A percentile compares a stretch with the other conserved stretches of the same genome.
These are phyloP conservation scores for silkworm (Bombyx mori) DNA, from an alignment of 1,140 invertebrate species.

Conservation along the genomic window DNA sequence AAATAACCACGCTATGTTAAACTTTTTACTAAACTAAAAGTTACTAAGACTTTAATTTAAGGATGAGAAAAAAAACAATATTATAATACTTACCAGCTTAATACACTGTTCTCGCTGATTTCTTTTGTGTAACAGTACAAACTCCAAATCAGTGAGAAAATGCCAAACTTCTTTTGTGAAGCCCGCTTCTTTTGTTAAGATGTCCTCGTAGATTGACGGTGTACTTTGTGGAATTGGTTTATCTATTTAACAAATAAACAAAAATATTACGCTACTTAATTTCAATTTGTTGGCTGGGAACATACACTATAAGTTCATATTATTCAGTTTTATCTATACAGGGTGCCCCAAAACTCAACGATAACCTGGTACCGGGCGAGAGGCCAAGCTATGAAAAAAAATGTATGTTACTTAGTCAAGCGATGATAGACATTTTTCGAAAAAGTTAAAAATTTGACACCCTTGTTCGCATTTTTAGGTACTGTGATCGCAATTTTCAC, in stretches of 20 bases:
- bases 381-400: too few relatives aligned
- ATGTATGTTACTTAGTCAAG: too few relatives aligned
- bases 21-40: too few relatives aligned
- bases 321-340: neutral
- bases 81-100: conserved; percentile 37
- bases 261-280: neutral
- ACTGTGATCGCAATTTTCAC: too few relatives aligned
- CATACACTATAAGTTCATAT: neutral
- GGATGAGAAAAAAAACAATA: too few relatives aligned
- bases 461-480: too few relatives aligned
- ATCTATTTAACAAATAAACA: conserved; percentile 13
- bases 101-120: conserved; percentile 39
- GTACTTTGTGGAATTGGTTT: conserved; percentile 13
- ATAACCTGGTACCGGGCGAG: too few relatives aligned
- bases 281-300: neutral
- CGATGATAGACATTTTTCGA: too few relatives aligned
- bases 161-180: conserved; percentile 50
- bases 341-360: too few relatives aligned
- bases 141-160: conserved; percentile 47
- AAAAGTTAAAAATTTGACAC: too few relatives aligned
- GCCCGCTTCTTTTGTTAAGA: conserved; percentile 37
- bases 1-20: too few relatives aligned
- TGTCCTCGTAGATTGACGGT: conserved; percentile 23
- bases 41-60: too few relatives aligned
- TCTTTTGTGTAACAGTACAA: conserved; percentile 45